A percentile compares a stretch with the other conserved stretches of the same genome.
Conservation (phyloP, 2,888 invertebrate species). For the Ichneumoninae sp. region DNA sequence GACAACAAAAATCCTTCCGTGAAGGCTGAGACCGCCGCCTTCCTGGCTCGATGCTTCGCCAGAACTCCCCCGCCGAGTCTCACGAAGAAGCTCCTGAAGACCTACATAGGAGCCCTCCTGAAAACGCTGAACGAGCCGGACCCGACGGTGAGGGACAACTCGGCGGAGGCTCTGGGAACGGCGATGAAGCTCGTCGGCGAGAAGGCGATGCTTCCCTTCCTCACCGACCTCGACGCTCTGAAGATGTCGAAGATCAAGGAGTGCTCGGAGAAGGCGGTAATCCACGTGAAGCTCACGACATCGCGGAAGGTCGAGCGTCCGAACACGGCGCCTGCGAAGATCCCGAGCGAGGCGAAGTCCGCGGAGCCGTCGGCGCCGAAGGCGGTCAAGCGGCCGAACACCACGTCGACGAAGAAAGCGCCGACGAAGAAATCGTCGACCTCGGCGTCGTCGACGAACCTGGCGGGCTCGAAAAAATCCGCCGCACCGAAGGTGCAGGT, state of each 20-base stretch:
- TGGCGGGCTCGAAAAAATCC: slow-evolving; percentile 80
- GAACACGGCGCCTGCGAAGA: slow-evolving; percentile 85
- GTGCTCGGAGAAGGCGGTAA: slow-evolving; percentile 96
- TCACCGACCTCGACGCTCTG: slow-evolving; percentile 94
- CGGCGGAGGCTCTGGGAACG: slow-evolving; percentile 97
- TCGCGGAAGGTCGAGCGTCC: slow-evolving; percentile 87
- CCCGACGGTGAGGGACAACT: slow-evolving; percentile 95
- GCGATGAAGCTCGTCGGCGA: slow-evolving; percentile 97
- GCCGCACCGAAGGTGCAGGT: slow-evolving; percentile 77
- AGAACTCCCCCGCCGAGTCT: slow-evolving; percentile 92
- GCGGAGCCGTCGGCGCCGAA: slow-evolving; percentile 65
- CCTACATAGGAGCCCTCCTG: slow-evolving; percentile 90
- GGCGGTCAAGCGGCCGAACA: slow-evolving; percentile 76
- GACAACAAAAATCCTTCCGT: slow-evolving; percentile 96
- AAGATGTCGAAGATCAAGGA: slow-evolving; percentile 98
- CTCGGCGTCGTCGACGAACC: slow-evolving; percentile 73
- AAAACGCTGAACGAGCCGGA: slow-evolving; percentile 93
- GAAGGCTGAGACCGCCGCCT: slow-evolving; percentile 94
- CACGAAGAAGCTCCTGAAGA: slow-evolving; percentile 95
- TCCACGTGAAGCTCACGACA: slow-evolving; percentile 89
- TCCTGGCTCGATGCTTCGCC: slow-evolving; percentile 93
- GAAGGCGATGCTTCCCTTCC: slow-evolving; percentile 93
- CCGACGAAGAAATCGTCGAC: slow-evolving; percentile 79
- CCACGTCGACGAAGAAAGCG: slow-evolving; percentile 78
- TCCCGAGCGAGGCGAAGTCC: slow-evolving; percentile 70